Conservation (phyloP, 2,888 invertebrate species). For the Caenorhabditis uteleia region DNA sequence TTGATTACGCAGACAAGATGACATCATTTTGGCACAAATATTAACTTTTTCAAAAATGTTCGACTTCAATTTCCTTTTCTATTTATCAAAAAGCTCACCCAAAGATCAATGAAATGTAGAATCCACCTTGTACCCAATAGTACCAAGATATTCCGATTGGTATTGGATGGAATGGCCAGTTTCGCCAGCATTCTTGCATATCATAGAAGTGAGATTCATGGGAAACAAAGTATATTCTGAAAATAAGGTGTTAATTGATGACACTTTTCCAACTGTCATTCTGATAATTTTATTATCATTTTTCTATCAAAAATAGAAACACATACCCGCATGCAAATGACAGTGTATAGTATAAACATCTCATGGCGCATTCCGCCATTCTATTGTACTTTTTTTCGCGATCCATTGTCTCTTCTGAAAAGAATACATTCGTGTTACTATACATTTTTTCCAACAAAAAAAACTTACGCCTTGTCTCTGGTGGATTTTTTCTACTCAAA, state of each 20-base stretch:
- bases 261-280: neutral
- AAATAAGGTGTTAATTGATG: conserved; percentile 2
- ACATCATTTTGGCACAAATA: neutral
- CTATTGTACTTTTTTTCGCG: conserved; percentile 61
- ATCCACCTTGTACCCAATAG: conserved; percentile 41
- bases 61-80: neutral
- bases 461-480: conserved; percentile 29
- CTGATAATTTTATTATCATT: neutral
- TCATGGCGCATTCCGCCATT: conserved; percentile 67
- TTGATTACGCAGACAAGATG: neutral
- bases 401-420: conserved; percentile 42
- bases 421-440: neutral
- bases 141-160: conserved; percentile 83
- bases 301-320: neutral
- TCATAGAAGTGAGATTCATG: conserved; percentile 57
- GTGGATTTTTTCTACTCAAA: conserved; percentile 30
- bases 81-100: conserved; percentile 20
- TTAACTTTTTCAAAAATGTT: neutral
- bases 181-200: conserved; percentile 63
- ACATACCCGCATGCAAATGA: conserved; percentile 55
- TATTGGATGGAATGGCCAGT: conserved; percentile 73
- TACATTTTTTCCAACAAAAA: neutral
- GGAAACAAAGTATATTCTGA: conserved; percentile 51
- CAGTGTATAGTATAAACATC: conserved; percentile 57
- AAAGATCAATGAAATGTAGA: conserved; percentile 39